Base-by-base conservation (phyloP, 1,140 invertebrate species). In the Drosophila pachea region DNA sequence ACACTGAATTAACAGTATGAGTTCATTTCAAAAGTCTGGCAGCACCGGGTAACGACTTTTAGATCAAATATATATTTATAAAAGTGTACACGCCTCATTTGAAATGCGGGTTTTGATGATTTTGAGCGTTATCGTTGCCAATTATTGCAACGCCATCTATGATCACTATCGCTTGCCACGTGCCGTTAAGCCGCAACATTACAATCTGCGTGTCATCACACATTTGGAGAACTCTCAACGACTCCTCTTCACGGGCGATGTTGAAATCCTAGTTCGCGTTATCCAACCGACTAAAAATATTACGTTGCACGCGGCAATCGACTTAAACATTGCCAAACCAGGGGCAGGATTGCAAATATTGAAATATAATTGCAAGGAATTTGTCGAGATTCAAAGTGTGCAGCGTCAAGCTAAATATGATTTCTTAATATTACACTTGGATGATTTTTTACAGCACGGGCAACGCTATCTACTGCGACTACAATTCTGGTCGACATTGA, bases 181-280 rank as follows among this genome's bases (percentile, higher is more conserved):
- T 7, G 89, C 91, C 72, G 88, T 95, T 2, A 75, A 89, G 6
- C 95, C 95, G 0, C 78, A 89, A 8, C 92, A 94, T 78, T 96
- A 96, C 77, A 91, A 92, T 54, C 68, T 96, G 4, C 89, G 91
- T 7, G 89, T 96, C 7, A 70, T 91, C 0, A 92, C 93, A 16
- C 90, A 92, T 74, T 75, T 94, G 0, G 91, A 92, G 47, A 90
- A 92, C 8, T 42, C 53, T 0, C 8, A 35, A 1, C 59, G 67
- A 3, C 40, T 86, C 4, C 62, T 45, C 3, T 88, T 93, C 86
- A 76, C 83, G 2, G 94, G 94, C 6, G 83, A 90, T 36, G 92
- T 93, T 5, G 88, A 89, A 61, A 94, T 94, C 14, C 50, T 90
- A 48, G 91, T 93, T 2, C 86, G 83, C 11, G 91, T 92, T 1